phyloP scores from a whole-genome alignment of 2,888 invertebrate genomes.

The Drosophila aldrichi region DNA sequence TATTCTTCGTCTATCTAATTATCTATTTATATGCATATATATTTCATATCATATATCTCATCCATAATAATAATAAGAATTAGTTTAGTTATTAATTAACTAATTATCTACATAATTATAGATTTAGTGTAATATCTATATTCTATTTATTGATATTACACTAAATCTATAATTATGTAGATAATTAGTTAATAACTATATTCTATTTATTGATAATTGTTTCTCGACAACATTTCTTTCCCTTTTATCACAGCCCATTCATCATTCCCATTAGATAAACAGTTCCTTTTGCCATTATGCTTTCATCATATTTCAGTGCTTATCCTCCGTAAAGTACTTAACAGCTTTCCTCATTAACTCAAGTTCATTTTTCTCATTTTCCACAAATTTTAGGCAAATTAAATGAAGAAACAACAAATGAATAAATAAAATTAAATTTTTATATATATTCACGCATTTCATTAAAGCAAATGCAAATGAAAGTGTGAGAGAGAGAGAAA shows the following conservation, averaged over 20 bases:
- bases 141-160: too few relatives aligned
- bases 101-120: neutral
- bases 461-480: constrained; percentile 7
- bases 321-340: constrained; percentile 1
- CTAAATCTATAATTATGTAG: too few relatives aligned
- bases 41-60: too few relatives aligned
- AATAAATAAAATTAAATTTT: neutral
- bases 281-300: neutral
- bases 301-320: constrained; percentile 2
- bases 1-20: too few relatives aligned
- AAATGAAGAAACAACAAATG: constrained; percentile 10
- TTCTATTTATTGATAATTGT: neutral
- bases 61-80: neutral
- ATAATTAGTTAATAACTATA: too few relatives aligned
- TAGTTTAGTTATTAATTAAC: neutral
- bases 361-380: constrained; percentile 2
- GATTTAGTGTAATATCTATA: neutral
- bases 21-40: neutral
- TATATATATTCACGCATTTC: constrained; percentile 22
- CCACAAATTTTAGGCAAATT: constrained; percentile 9
- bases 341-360: constrained; percentile 9
- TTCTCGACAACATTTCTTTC: neutral
- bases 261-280: neutral
- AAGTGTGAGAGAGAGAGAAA: too few relatives aligned
- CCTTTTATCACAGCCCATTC: neutral